Evolutionary conservation across 2,888 invertebrate species (phyloP), one percentile per base, ranked within the genome.

Genomic region (Drosophila stalkeri): DNA sequence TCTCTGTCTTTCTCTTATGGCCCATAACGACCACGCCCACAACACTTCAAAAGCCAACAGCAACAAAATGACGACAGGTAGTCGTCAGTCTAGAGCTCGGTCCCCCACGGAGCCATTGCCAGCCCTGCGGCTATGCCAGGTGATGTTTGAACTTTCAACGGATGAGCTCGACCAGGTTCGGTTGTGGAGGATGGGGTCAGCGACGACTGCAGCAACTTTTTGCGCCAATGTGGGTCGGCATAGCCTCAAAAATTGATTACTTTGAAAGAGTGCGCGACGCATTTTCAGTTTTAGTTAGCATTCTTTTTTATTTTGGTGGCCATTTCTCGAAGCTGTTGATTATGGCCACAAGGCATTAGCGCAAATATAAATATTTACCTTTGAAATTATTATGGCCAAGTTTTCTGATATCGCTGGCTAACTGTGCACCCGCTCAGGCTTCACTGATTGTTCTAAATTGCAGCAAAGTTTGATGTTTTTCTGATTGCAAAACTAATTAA

Each of bases 401-500:
- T 80, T 89, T 77, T 69, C 68, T 61, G 80, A 73, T 76, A 81
- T 75, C 64, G 52, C 61, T 33, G 44, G 59, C 57, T 63, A 74
- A 62, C 57, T 41, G 61, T 43, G 44, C 1, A 14, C 18, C 20
- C 11, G 52, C 3, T 9, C 33, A 6, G 27, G 55, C 20, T 27
- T 41, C 51, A 52, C 56, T 68, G 70, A 70, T 74, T 77, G 70
- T 52, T 64, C 67, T 54, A 65, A 78, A 70, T 78, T 78, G 70
- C 59, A 59, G 64, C 20, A 72, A 78, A 81, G 75, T 74, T 81
- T 72, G 55, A 73, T 74, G 72, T 76, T 66, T 71, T 78, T 82
- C 80, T 77, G 89, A 86, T 86, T 82, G 89, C 84, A 79, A 86
- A 86, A 86, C 86, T 86, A 86, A 86, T 86, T 86, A 86, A 86